Percentiles rank a stretch among this genome's conserved stretches.
Conservation (phyloP, 2,797 vertebrate genomes). For the Cynopterus sphinx region DNA sequence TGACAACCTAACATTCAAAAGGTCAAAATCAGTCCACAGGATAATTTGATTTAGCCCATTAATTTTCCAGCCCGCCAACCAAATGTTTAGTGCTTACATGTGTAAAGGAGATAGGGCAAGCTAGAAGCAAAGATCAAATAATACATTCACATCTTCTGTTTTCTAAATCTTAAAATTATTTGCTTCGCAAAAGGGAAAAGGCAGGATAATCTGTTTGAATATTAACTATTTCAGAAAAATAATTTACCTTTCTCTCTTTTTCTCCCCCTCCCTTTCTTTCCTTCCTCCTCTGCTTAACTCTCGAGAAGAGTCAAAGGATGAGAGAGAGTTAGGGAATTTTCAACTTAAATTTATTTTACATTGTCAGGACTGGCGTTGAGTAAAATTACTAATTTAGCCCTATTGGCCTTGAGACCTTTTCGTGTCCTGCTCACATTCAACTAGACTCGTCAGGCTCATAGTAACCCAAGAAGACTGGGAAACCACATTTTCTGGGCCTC, state of each 20-base stretch:
- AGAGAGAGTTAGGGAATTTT: not conserved
- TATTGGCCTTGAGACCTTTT: not conserved
- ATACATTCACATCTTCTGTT: slow-evolving; percentile 20
- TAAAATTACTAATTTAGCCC: not conserved
- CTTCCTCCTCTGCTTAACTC: not conserved
- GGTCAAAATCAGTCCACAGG: slow-evolving; percentile 74
- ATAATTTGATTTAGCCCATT: slow-evolving; percentile 74
- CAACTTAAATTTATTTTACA: not conserved
- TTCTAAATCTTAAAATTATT: slow-evolving; percentile 57
- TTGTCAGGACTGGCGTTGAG: not conserved
- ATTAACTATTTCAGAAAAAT: not conserved
- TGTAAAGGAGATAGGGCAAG: not conserved
- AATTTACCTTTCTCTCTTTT: not conserved
- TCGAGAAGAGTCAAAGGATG: not conserved
- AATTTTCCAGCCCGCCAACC: slow-evolving; percentile 61
- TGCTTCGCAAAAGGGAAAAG: not conserved
- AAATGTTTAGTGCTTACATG: not conserved
- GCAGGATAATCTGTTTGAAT: not conserved
- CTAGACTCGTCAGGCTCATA: not conserved
- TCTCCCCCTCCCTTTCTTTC: not conserved
- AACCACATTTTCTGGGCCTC: slow-evolving; percentile 43
- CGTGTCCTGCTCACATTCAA: not conserved
- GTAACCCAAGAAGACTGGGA: not conserved
- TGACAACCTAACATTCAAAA: slow-evolving; percentile 77
- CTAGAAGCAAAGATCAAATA: not conserved